Conservation (phyloP, 2,797 vertebrate species). For the Crenichthys baileyi region DNA sequence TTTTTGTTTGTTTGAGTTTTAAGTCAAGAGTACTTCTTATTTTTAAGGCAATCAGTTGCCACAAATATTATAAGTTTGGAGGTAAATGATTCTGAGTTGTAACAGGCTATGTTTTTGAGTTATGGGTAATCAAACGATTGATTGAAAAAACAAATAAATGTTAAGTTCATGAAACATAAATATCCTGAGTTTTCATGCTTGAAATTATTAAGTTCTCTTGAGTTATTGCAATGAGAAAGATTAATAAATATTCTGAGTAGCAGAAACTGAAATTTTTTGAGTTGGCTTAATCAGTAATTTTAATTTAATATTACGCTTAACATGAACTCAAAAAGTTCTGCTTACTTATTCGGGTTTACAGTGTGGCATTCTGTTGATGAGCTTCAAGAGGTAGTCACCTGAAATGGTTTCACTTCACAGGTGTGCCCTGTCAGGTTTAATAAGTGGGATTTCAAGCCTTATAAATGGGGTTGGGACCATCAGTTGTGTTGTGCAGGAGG, state of each 20-base stretch:
- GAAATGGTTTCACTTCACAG: too few relatives aligned
- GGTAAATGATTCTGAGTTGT: not conserved
- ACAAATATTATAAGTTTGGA: constrained; percentile 6
- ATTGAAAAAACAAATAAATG: constrained; percentile 3
- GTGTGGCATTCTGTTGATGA: too few relatives aligned
- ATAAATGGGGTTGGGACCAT: too few relatives aligned
- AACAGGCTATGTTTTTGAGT: constrained; percentile 4
- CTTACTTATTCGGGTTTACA: too few relatives aligned
- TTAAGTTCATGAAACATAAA: constrained; percentile 1
- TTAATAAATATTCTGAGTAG: not conserved
- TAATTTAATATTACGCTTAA: not conserved
- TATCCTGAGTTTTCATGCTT: not conserved
- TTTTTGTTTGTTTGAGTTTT: not conserved
- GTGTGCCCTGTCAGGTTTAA: too few relatives aligned
- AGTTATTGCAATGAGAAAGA: constrained; percentile 2
- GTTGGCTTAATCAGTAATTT: not conserved
- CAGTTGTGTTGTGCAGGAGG: too few relatives aligned
- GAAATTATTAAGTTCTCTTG: not conserved
- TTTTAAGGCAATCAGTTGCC: constrained; percentile 2
- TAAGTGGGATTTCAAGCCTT: too few relatives aligned
- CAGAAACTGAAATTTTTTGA: not conserved
- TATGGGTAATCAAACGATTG: not conserved
- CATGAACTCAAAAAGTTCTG: not conserved
- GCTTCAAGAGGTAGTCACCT: too few relatives aligned
- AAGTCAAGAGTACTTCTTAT: not conserved